Base-by-base conservation (phyloP, 2,888 invertebrate species). In the Lepidocyrtinus sp. region DNA sequence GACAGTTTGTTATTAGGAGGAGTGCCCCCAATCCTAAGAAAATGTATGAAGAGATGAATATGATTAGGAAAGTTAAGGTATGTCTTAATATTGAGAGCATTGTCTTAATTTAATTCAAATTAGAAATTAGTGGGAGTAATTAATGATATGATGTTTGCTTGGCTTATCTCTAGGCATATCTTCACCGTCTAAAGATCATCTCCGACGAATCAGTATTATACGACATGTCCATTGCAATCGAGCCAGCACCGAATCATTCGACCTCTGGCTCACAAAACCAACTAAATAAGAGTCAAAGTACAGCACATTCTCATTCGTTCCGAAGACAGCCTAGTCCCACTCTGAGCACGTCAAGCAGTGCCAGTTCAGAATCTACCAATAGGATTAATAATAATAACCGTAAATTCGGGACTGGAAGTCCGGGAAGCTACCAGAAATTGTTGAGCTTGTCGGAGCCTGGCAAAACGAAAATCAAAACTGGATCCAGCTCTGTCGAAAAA, bases 361-460 rank as follows among this genome's bases (percentile, higher is more conserved):
- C 85, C 19, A 81, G 83, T 7, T 82, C 82, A 55, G 82, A 78
- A 69, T 84, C 85, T 1, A 81, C 82, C 25, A 79, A 83, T 78
- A 25, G 81, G 55, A 71, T 69, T 73, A 62, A 71, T 27, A 81
- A 75, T 26, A 82, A 78, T 24, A 82, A 75, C 72, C 55, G 81
- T 9, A 84, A 85, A 68, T 85, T 84, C 64, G 94, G 97, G 85
- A 94, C 98, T 55, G 97, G 97, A 55, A 98, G 98, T 15, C 99
- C 99, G 21, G 98, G 98, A 89, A 97, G 98, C 7, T 97, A 99
- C 19, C 93, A 97, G 87, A 99, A 99, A 89, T 92, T 99, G 88
- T 90, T 99, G 86, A 94, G 98, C 5, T 91, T 99, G 27, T 95
- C 96, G 12, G 96, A 96, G 88, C 94, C 94, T 15, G 75, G 70